Percentiles rank a stretch among this genome's conserved stretches.
Evolutionary conservation across 2,888 invertebrate species (phyloP).

Genomic region (Parapristionchus giblindavisi): DNA sequence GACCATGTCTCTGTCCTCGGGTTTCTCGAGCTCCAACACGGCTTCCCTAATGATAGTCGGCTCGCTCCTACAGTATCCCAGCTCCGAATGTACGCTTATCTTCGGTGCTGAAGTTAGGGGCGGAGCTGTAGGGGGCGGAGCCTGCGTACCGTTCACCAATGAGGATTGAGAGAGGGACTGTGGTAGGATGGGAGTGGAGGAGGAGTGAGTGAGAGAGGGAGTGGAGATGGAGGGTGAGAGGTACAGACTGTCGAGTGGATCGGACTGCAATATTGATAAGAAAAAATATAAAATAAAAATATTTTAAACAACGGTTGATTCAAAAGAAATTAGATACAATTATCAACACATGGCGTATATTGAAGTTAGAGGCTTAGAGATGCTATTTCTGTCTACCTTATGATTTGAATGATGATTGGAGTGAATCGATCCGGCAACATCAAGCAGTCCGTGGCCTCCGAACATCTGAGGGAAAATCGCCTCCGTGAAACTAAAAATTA

Average conservation of each 20-base stretch:
- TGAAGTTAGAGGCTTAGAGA: no score
- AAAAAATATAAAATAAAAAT: no score
- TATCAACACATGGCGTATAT: no score
- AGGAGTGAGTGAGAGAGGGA: conserved; percentile 11
- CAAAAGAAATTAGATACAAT: neutral
- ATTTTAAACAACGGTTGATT: no score
- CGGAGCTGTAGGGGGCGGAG: no score
- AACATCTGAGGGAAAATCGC: conserved; percentile 17
- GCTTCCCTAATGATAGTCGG: conserved; percentile 8
- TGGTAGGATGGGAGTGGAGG: neutral
- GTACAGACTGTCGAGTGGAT: conserved; percentile 17
- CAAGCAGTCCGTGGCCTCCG: conserved; percentile 16
- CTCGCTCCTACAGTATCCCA: neutral
- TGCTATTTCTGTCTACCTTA: no score
- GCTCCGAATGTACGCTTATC: no score
- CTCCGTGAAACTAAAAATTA: conserved; percentile 34
- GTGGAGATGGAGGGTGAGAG: conserved; percentile 22
- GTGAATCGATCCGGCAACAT: conserved; percentile 4
- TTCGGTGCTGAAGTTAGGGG: no score
- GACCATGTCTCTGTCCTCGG: conserved; percentile 19
- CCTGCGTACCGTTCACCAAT: no score
- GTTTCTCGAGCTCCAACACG: conserved; percentile 21
- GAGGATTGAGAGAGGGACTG: no score
- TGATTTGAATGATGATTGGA: no score
- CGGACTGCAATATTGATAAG: neutral